Evolutionary conservation across 35 echinoderm and acorn worm genomes (phyloP), one percentile per base, ranked within the genome.

Genomic region (Diadema setosum): DNA sequence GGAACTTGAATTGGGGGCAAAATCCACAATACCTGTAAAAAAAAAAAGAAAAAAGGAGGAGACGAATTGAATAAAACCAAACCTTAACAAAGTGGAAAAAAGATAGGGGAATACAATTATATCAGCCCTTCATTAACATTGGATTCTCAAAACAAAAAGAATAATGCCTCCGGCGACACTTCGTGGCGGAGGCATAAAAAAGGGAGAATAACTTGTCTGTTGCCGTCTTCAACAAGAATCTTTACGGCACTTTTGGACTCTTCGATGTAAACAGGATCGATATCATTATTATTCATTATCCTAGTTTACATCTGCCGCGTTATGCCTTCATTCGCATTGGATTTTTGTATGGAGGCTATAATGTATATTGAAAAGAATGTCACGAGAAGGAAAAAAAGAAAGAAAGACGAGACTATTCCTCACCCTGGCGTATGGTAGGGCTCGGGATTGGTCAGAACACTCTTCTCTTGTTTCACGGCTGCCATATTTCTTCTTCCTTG

Each of bases 1-100:
- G 83, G 48, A 94, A 99, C 43, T 99, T 99, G 50, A 99, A 99
- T 50, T 99, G 96, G n/a, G 96, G 96, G 56, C 96, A 99, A 75
- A 99, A 99, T 44, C 96, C 96, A 57, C 96, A 90, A 83, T 99
- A 99, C 26, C 96, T 99, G 57, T 29, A 67, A 48, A 60, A 52
- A 78, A 52, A 45, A 65, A 92, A 42, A 43, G 7, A 40, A n/a
- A n/a, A n/a, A n/a, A n/a, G n/a, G n/a, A n/a, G n/a, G 2, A 23
- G 48, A 16, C 17, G 27, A 5, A 83, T 45, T 17, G 16, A 43
- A 18, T 44, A 45, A 45, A n/a, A n/a, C n/a, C n/a, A n/a, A n/a
- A n/a, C n/a, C n/a, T n/a, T n/a, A n/a, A n/a, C n/a, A 5, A 65
- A 65, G 46, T n/a, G 42, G 18, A 4, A 65, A 65, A 56, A 56